Base-by-base conservation (phyloP, 2,888 invertebrate genomes). In the Caenorhabditis angaria region DNA sequence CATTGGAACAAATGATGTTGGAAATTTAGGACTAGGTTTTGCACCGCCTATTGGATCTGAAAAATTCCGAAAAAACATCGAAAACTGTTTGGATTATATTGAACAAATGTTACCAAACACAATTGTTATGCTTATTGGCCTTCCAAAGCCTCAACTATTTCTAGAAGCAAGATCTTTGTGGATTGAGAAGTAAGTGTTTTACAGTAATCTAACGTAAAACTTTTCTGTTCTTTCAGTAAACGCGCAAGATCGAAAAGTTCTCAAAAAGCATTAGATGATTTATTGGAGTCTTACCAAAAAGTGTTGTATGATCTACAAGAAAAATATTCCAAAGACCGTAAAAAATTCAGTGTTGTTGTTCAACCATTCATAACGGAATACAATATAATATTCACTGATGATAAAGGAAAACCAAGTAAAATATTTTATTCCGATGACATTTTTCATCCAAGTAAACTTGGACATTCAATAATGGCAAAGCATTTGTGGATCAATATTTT, bases 1-100 rank as follows among this genome's bases (percentile, higher is more conserved):
- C 65, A 83, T 83, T 41, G 83, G 83, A 55, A 80, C 78, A 18
- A 83, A 83, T 53, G 82, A 83, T 57, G 70, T 80, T 35, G 73
- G 78, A 35, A 68, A 62, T 18, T 56, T 74, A 1, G 68, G 68
- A 22, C 64, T 63, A 24, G 54, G 67, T 2, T 20, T 12, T 22
- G 1, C 1, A 14, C 48, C 5, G 14, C 74, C 65, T 12, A 59
- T 76, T 12, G 63, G 70, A n/a, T 53, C 51, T 22, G 53, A 55
- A 2, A 27, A 41, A 6, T 78, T 76, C 55, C 76, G 71, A 32
- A 41, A 60, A 5, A 59, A 66, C 8, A 53, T 78, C 4, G 74
- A 76, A 29, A 25, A 65, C 28, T 58, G 66, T 1, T 22, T 78
- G 5, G 2, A 22, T 0, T 66, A 74, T 32, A 24, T 78, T 48